Base-by-base conservation (phyloP, 2,797 vertebrate species). In the Mycteria americana region DNA sequence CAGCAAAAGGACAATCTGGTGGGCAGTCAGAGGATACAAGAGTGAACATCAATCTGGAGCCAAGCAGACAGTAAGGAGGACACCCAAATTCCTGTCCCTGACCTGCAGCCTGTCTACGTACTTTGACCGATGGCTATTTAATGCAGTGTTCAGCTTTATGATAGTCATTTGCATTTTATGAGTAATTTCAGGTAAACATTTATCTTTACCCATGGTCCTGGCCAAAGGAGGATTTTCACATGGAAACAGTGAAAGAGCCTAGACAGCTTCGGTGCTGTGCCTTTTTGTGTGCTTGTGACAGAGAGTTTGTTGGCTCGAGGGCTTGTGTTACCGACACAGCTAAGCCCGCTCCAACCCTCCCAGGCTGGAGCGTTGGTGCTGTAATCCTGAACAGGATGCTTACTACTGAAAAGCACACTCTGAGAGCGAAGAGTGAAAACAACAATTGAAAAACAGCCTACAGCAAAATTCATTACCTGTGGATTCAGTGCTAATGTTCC, bases 381-480 rank as follows among this genome's bases (percentile, higher is more conserved):
- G 48, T 95, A 89, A 91, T 94, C 88, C 96, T 90, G 91, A 84
- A 54, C 87, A 94, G 68, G 35, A 78, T 88, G 50, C 95, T 97
- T 75, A 72, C 95, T 96, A 88, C 87, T 76, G 80, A 94, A 90
- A 94, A 96, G 73, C 60, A 37, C 57, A 27, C 82, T 89, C 73
- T 84, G 48, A 73, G 92, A 92, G 70, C 6, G 3, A 86, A 87
- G 94, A 97, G 89, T 57, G 48, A 97, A 97, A 98, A 93, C 82
- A 98, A 96, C 80, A 94, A 92, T 16, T 84, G 75, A 78, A 96
- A 95, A 97, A 95, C 70, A 96, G 95, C 97, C 97, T 94, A 27
- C 8, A 91, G 98, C 95, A 91, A 96, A 97, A 98, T 97, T 98
- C 89, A 96, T 97, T 97, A 98, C 96, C 96, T 97, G 97, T 85